phyloP scores from a whole-genome alignment of 2,113 vertebrate species.

The Bucco capensis region DNA sequence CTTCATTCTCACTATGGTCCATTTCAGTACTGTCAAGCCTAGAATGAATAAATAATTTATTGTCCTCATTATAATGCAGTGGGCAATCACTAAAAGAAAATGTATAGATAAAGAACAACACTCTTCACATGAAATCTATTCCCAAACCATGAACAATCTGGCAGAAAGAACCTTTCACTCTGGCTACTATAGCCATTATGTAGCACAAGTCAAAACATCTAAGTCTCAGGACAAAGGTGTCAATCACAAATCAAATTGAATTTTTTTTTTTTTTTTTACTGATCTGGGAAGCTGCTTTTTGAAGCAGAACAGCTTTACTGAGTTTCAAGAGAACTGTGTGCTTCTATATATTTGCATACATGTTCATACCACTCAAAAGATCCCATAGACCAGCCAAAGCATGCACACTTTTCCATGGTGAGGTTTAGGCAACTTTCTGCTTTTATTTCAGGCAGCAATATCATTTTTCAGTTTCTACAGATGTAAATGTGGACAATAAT shows the following conservation, averaged over 20 bases:
- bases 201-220: neutral
- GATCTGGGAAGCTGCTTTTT: neutral
- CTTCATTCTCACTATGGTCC: conserved; percentile 97
- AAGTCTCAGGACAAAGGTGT: neutral
- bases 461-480: neutral
- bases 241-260: neutral
- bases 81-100: neutral
- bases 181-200: neutral
- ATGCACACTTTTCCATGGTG: accelerated
- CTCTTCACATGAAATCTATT: neutral
- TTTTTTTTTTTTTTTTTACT: neutral
- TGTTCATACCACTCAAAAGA: neutral
- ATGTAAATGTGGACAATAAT: neutral
- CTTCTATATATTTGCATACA: neutral
- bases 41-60: conserved; percentile 40
- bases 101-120: neutral
- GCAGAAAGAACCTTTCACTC: neutral
- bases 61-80: neutral
- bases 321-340: neutral
- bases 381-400: neutral
- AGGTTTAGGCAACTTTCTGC: neutral
- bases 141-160: neutral
- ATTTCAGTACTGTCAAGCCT: conserved; percentile 90
- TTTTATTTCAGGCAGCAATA: neutral
- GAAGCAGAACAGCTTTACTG: neutral